Evolutionary conservation across 2,888 invertebrate species (phyloP).

Genomic region (Furcula furcula): DNA sequence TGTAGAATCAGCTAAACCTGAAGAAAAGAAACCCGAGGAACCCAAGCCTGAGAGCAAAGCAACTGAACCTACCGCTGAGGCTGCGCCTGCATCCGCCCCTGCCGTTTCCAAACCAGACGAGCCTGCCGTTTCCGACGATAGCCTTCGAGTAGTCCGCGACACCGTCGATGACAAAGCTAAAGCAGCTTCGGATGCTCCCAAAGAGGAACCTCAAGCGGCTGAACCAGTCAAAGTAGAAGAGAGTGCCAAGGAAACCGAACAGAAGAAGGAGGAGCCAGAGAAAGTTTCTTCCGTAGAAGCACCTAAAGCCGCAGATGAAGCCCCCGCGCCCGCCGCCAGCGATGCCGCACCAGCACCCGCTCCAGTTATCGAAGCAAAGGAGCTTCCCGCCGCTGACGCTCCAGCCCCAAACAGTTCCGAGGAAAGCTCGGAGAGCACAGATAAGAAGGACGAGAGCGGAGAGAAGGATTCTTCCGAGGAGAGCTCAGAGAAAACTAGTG

Average conservation of each 20-base stretch:
- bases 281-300: not conserved
- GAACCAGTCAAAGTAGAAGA: constrained; percentile 13
- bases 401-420: constrained; percentile 46
- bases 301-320: not conserved
- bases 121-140: constrained; percentile 34
- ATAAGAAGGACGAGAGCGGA: constrained; percentile 44
- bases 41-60: constrained; percentile 28
- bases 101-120: constrained; percentile 16
- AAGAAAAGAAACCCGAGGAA: constrained; percentile 16
- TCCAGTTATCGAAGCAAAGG: constrained; percentile 1
- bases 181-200: constrained; percentile 20
- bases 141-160: constrained; percentile 60
- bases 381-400: constrained; percentile 31
- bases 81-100: constrained; percentile 5
- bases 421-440: constrained; percentile 49
- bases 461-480: constrained; percentile 33
- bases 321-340: not conserved
- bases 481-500: constrained; percentile 48
- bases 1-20: constrained; percentile 22
- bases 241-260: constrained; percentile 1
- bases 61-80: constrained; percentile 13
- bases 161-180: constrained; percentile 53
- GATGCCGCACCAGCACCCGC: not conserved
- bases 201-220: constrained; percentile 11
- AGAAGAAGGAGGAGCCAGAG: constrained; percentile 6